Conservation (phyloP, 1,140 invertebrate genomes). For the Danaus plexippus region DNA sequence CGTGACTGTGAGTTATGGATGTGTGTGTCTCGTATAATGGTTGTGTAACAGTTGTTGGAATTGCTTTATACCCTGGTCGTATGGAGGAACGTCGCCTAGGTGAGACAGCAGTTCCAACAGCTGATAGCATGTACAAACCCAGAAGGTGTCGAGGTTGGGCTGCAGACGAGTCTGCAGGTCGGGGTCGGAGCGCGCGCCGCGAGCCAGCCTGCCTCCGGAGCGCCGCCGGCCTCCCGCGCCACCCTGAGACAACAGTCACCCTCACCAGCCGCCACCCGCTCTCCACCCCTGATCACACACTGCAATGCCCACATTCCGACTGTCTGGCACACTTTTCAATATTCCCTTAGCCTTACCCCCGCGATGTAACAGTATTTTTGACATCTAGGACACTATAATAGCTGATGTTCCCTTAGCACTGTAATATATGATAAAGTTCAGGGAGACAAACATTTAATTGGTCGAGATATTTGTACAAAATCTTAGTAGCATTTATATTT, state of each 20-base stretch:
- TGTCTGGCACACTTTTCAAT: too few relatives aligned
- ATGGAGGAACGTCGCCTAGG: too few relatives aligned
- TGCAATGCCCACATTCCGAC: conserved; percentile 12
- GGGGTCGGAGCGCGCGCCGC: conserved; percentile 60
- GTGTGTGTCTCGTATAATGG: neutral
- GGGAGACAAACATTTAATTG: too few relatives aligned
- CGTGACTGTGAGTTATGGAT: neutral
- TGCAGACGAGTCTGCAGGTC: conserved; percentile 53
- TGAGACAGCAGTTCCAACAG: neutral
- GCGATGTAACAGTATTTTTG: too few relatives aligned
- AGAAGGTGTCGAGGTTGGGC: conserved; percentile 49
- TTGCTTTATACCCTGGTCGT: too few relatives aligned
- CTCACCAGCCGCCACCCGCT: conserved; percentile 23
- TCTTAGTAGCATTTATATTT: too few relatives aligned
- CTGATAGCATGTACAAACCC: conserved; percentile 41
- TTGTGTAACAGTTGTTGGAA: neutral
- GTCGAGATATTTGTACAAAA: too few relatives aligned
- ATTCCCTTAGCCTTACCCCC: too few relatives aligned
- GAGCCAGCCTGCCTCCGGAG: conserved; percentile 54
- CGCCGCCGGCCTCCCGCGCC: conserved; percentile 56
- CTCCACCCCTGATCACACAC: conserved; percentile 37
- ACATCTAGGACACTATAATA: too few relatives aligned
- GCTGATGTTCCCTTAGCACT: too few relatives aligned
- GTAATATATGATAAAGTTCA: too few relatives aligned
- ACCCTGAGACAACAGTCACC: conserved; percentile 35